Base-by-base conservation (phyloP, 2,113 vertebrate species). In the Corythornis cristatus region DNA sequence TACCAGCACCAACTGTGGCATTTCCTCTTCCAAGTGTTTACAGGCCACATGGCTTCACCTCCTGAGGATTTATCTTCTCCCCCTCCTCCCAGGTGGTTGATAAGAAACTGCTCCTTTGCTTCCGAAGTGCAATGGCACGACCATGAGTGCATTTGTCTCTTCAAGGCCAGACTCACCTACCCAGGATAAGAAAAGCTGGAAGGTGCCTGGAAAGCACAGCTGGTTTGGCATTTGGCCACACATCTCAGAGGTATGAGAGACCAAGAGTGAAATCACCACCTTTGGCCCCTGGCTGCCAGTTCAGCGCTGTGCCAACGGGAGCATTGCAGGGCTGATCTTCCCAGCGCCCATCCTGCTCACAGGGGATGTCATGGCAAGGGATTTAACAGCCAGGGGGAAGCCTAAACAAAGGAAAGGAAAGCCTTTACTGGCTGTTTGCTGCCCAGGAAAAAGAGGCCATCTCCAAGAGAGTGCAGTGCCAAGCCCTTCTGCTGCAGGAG, bases 131-230 rank as follows among this genome's bases (percentile, higher is more conserved):
- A 6, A 45, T 66, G 78, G 50, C 67, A 51, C 4, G 7, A 90
- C 56, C 58, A 20, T 2, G 19, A 0, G 1, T 5, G 17, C 2
- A 3, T 90, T 68, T 31, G 12, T 72, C 74, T 92, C 90, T 68
- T 84, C 88, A 96, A 93, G 92, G 86, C 93, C 92, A 89, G 77
- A 42, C 84, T 94, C 87, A 95, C 91, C 91, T 83, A 87, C 60
- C 81, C 23, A 0, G 26, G 60, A 92, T 92, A 71, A n/a, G 58
- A 54, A 92, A 92, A 72, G 58, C 94, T 95, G 92, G 71, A 93
- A 95, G 81, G 62, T 1, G 60, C 78, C 83, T 74, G 89, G 87
- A 87, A 96, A 83, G 81, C 81, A 75, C 89, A 95, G 95, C 86
- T 95, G 89, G 82, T 56, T 89, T 92, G 93, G 91, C 90, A 87